Conservation (phyloP, 2,888 invertebrate genomes). For the Cheilosia vernalis region DNA sequence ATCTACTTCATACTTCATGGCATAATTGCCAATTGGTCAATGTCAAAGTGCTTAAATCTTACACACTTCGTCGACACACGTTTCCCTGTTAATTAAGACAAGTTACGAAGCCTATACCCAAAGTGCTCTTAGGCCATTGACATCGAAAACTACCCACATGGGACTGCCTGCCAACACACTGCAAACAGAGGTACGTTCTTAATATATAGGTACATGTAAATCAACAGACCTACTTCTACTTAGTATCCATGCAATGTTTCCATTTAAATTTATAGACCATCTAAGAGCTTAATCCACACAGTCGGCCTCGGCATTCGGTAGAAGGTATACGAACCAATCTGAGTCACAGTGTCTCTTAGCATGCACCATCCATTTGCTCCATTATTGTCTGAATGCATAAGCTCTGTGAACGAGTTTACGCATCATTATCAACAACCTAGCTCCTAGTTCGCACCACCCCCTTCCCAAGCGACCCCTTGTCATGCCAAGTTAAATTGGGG, state of each 20-base stretch:
- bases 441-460: slow-evolving; percentile 4
- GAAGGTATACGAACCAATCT: slow-evolving; percentile 7
- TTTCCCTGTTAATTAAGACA: not conserved
- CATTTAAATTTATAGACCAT: slow-evolving; percentile 22
- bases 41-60: slow-evolving; percentile 3
- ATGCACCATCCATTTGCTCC: slow-evolving; percentile 22
- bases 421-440: slow-evolving; percentile 37
- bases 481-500: slow-evolving; percentile 53
- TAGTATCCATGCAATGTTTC: slow-evolving; percentile 3
- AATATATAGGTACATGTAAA: not conserved
- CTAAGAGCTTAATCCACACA: slow-evolving; percentile 25
- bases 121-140: not conserved
- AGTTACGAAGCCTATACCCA: not conserved
- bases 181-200: not conserved
- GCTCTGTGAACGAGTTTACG: slow-evolving; percentile 24
- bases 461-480: not conserved
- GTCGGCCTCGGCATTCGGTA: not conserved
- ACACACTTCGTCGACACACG: not conserved
- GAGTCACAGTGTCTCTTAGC: slow-evolving; percentile 4
- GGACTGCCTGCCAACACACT: not conserved
- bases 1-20: not conserved
- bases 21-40: not conserved
- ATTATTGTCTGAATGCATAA: slow-evolving; percentile 1
- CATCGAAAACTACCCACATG: not conserved
- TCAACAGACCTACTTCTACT: slow-evolving; percentile 30